Base-by-base conservation (phyloP, 2,113 vertebrate species). In the Merops nubicus region DNA sequence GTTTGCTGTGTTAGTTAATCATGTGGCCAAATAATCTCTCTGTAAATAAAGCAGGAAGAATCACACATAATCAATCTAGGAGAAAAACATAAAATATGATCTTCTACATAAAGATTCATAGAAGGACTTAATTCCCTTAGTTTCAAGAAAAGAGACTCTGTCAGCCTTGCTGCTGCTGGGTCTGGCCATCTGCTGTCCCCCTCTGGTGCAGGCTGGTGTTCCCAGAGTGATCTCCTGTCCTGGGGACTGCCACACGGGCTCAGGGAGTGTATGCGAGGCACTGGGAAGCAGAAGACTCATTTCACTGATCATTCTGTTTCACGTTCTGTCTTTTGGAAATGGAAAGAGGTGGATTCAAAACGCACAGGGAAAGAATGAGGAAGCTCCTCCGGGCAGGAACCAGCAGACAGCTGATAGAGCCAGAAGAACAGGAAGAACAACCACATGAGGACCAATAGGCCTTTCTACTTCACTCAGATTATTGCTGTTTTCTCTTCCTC, bases 21-120 rank as follows among this genome's bases (percentile, higher is more conserved):
- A 38, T 60, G 51, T 68, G 90, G 83, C 72, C 68, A 81, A 91
- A 90, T 92, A 90, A 92, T 78, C 38, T 74, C 68, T 88, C 64
- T 83, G 88, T 70, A 95, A 96, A 95, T 59, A 95, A 91, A 80
- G 38, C 75, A 40, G n/a, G 47, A 94, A 80, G 75, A 65, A 57
- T 94, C 67, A 63, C 51, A 70, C 11, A 1, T 14, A 63, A 93
- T 48, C 85, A 88, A 2, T 70, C 95, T 84, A 84, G 64, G 68
- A 91, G 96, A 96, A 90, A 40, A 88, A 94, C 88, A 2, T 0
- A 88, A 91, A 88, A 33, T 8, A 57, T 73, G 50, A 51, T 85
- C 88, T 88, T 75, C 88, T 83, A 18, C 54, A 68, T 7, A 12
- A 79, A 77, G 42, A 51, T 63, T 73, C 70, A 28, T 50, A 31